Conservation (phyloP, 2,888 invertebrate genomes). For the Biston stratarius region DNA sequence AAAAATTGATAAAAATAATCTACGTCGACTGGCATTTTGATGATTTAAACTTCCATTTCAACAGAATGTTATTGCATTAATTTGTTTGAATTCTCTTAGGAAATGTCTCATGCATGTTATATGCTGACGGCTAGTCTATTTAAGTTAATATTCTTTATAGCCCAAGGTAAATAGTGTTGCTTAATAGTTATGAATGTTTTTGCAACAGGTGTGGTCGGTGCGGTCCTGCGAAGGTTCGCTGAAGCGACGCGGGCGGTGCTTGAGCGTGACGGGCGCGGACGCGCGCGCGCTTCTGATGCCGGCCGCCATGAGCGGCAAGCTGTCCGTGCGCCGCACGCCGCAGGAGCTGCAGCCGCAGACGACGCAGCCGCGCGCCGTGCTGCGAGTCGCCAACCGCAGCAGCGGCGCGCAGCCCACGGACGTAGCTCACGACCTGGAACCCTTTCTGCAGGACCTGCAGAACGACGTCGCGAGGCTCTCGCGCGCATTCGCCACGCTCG, state of each 20-base stretch:
- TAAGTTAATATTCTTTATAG: no score
- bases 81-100: no score
- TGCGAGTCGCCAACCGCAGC: slow-evolving; percentile 76
- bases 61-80: no score
- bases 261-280: slow-evolving; percentile 67
- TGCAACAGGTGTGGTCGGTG: slow-evolving; percentile 76
- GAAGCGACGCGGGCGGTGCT: slow-evolving; percentile 74
- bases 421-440: slow-evolving; percentile 60
- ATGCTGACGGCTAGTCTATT: no score
- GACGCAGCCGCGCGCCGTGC: slow-evolving; percentile 73
- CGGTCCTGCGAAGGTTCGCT: slow-evolving; percentile 79
- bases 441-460: slow-evolving; percentile 71
- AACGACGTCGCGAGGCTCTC: slow-evolving; percentile 71
- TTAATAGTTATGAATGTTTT: neutral
- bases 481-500: slow-evolving; percentile 71
- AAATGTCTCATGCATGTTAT: no score
- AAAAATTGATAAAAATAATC: no score
- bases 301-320: slow-evolving; percentile 65
- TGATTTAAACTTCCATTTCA: no score
- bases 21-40: no score
- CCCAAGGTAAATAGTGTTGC: no score
- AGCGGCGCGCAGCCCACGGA: slow-evolving; percentile 46
- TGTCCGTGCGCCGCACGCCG: slow-evolving; percentile 71
- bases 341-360: slow-evolving; percentile 61
- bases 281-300: slow-evolving; percentile 69